Evolutionary conservation across 2,113 vertebrate genomes (phyloP).

Genomic region (Raja brachyura): DNA sequence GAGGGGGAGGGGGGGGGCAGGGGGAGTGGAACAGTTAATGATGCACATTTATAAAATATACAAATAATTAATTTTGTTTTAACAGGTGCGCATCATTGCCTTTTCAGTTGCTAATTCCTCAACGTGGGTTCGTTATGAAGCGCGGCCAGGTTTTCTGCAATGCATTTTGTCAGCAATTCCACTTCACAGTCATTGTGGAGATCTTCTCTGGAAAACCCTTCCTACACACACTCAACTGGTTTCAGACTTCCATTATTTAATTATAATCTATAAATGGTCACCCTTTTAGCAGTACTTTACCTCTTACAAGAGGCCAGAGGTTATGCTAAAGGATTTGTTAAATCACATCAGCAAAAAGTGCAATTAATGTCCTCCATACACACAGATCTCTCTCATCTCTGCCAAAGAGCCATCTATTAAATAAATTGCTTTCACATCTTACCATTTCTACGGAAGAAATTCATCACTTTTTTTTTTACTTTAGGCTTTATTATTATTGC

Average conservation of each 20-base stretch:
- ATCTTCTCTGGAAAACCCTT: neutral
- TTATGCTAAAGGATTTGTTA: slow-evolving; percentile 36
- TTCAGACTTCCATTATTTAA: slow-evolving; percentile 35
- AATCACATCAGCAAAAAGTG: slow-evolving; percentile 37
- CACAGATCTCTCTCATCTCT: slow-evolving; percentile 3
- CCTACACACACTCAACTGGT: neutral
- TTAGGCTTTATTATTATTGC: slow-evolving; percentile 28
- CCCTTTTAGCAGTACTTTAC: slow-evolving; percentile 30
- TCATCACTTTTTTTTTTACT: slow-evolving; percentile 33
- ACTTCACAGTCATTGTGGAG: neutral
- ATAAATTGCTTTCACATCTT: slow-evolving; percentile 34
- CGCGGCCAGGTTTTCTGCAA: neutral
- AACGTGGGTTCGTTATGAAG: too few species aligned
- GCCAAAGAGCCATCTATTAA: slow-evolving; percentile 19
- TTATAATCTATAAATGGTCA: slow-evolving; percentile 38
- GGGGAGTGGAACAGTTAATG: neutral
- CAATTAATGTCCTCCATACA: slow-evolving; percentile 5
- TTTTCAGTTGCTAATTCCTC: neutral
- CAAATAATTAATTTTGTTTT: neutral
- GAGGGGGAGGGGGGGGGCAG: too few species aligned
- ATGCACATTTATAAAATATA: neutral
- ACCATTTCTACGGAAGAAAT: slow-evolving; percentile 22
- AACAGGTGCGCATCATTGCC: neutral
- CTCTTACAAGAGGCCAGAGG: slow-evolving; percentile 18
- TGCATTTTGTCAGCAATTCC: neutral